Base-by-base conservation (phyloP, 2,888 invertebrate genomes). In the Dynastes maya region DNA sequence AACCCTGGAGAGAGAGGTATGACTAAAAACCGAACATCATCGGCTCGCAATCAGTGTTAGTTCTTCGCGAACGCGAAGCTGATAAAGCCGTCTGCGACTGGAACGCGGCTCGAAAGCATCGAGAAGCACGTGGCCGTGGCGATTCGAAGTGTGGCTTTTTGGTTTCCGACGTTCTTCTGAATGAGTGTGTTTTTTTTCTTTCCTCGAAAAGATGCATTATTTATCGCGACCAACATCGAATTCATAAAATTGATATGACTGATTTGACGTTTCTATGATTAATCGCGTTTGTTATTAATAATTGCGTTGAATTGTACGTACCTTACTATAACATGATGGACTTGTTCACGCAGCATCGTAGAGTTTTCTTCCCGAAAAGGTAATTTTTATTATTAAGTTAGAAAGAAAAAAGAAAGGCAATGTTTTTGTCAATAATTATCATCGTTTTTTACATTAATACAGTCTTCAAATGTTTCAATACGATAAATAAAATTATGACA, bases 1-100 rank as follows among this genome's bases (percentile, higher is more conserved):
- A 80, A 83, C 84, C 84, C 8, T 8, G 55, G 55, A 16, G 16
- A 22, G 83, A 82, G 85, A 84, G 85, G 83, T 84, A 79, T 79
- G 80, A 80, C 79, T 81, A 80, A 83, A 82, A 82, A 79, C 80
- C 75, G 79, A 55, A 80, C 81, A 82, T 80, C 81, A 76, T 78
- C 70, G 80, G 78, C 78, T 45, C 45, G 72, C 81, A 79, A 80
- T 82, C 80, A 45, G n/a, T n/a, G 82, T 80, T 83, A 84, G 84
- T 84, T 84, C 83, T 83, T 84, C 82, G 80, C 81, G 81, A 63
- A 49, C 71, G 58, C 67, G 67, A 74, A 55, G 40, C 63, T 45
- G 61, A 22, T 55, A 63, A 63, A 45, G 29, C 51, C 49, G 68
- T 32, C 32, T 32, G 32, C 32, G 32, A 67, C 5, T 61, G 27